Percentiles rank a stretch among this genome's conserved stretches.
Evolutionary conservation across 2,888 invertebrate genomes (phyloP).

Genomic region (Calliscelio sp.): DNA sequence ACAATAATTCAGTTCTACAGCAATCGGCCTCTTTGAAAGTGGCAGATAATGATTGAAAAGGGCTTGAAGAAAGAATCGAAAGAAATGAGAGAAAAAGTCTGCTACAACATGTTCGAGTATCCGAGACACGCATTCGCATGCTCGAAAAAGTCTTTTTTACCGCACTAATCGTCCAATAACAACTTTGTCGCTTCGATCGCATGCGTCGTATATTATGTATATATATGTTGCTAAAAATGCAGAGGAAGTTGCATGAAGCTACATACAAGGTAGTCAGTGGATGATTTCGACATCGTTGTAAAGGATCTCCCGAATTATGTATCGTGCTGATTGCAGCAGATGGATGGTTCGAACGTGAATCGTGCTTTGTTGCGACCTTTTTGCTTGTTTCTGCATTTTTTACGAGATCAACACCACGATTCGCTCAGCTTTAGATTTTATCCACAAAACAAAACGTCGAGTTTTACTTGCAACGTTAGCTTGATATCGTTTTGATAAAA

Average conservation of each 20-base stretch:
- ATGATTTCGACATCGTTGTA: slow-evolving; percentile 67
- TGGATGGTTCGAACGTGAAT: slow-evolving; percentile 46
- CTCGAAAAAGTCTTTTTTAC: slow-evolving; percentile 51
- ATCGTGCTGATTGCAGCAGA: slow-evolving; percentile 64
- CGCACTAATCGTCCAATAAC: slow-evolving; percentile 69
- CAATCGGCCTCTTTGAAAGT: slow-evolving; percentile 68
- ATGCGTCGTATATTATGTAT: slow-evolving; percentile 51
- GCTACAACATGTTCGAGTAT: slow-evolving; percentile 57
- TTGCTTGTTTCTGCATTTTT: slow-evolving; percentile 42
- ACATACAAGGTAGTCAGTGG: slow-evolving; percentile 51
- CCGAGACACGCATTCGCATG: slow-evolving; percentile 71
- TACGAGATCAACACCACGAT: slow-evolving; percentile 19
- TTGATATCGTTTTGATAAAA: not conserved
- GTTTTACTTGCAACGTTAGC: not conserved
- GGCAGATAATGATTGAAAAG: slow-evolving; percentile 69
- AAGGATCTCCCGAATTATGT: slow-evolving; percentile 66
- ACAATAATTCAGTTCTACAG: slow-evolving; percentile 64
- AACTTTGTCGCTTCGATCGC: slow-evolving; percentile 71
- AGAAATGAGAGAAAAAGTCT: slow-evolving; percentile 62
- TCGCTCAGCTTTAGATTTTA: slow-evolving; percentile 10
- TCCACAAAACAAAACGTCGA: slow-evolving; percentile 29
- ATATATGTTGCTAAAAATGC: slow-evolving; percentile 54
- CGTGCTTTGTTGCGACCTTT: slow-evolving; percentile 37
- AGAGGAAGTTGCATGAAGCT: slow-evolving; percentile 63
- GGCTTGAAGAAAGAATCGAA: slow-evolving; percentile 62